Base-by-base conservation (phyloP, 1,140 invertebrate genomes). In the Rhopalosiphum padi region DNA sequence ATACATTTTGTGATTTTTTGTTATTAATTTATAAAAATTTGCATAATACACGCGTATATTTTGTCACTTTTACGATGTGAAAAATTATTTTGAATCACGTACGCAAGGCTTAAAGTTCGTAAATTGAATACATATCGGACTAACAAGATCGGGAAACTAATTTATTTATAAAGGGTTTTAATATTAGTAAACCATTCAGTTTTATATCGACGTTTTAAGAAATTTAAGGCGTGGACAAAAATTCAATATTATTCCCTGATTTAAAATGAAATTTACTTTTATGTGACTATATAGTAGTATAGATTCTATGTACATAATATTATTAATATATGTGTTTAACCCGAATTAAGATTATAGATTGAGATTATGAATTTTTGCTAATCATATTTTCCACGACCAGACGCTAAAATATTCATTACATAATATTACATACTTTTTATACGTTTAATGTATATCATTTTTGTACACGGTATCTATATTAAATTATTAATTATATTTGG, bases 1-100 rank as follows among this genome's bases (percentile, higher is more conserved):
- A 23, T 86, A 37, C 35, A 9, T 37, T 83, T 41, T 7, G 37
- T n/a, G 41, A 46, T 86, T 86, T 86, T 43, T 86, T 86, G 43
- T 86, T 43, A 43, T 43, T 86, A 41, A 23, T 37, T 86, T 86
- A 86, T 86, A 68, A 68, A 25, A 46, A 86, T 46, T 86, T 86
- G 83, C 83, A 86, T 86, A 85, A 86, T 86, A 85, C 7, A 86
- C 5, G 23, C 23, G 3, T 86, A 30, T 43, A 9, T 7, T 22
- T 22, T 41, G 77, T 82, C 5, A 85, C 37, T 37, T 46, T 30
- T 43, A 43, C 83, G 22, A 41, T 0, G 11, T 30, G 37, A 25
- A 15, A 46, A 86, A 86, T 43, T 86, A 86, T 86, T 86, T 86
- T 30, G 8, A 43, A 86, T 43, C 83, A 86, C 83, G 83, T 86